Evolutionary conservation across 1,140 invertebrate genomes (phyloP).

Genomic region (Potamilus streckersoni): DNA sequence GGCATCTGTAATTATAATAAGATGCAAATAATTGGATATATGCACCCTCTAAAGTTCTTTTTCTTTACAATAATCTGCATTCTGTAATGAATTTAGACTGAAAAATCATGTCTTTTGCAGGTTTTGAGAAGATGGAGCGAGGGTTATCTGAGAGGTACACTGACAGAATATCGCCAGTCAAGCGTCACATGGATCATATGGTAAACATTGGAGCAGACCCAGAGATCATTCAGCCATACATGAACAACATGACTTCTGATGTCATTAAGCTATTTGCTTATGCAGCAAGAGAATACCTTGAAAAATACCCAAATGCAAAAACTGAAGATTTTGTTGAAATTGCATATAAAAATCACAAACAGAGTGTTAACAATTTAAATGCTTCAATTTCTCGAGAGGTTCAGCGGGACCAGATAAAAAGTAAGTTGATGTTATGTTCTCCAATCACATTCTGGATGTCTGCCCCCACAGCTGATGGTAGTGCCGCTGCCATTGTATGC

Average conservation of each 20-base stretch:
- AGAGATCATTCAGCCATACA: conserved; percentile 47
- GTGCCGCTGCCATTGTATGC: conserved; percentile 90
- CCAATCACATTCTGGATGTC: conserved; percentile 62
- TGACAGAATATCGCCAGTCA: conserved; percentile 55
- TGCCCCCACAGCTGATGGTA: conserved; percentile 92
- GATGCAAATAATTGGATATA: background rate
- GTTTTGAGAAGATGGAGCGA: conserved; percentile 98
- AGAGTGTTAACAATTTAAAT: conserved; percentile 94
- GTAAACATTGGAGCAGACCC: conserved; percentile 57
- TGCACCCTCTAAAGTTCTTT: background rate
- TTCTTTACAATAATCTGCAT: conserved; percentile 1
- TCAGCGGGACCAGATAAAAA: conserved; percentile 36
- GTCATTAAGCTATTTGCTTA: conserved; percentile 89
- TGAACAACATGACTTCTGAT: conserved; percentile 62
- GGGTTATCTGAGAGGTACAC: conserved; percentile 77
- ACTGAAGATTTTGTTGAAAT: conserved; percentile 95
- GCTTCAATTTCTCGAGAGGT: conserved; percentile 56
- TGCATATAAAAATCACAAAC: conserved; percentile 96
- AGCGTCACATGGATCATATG: conserved; percentile 59
- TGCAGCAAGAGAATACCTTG: conserved; percentile 95
- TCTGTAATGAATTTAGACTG: background rate
- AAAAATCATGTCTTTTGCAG: conserved; percentile 61
- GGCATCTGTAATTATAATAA: background rate
- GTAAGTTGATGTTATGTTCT: conserved; percentile 49
- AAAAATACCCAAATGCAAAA: conserved; percentile 88